Percentiles rank a stretch among this genome's conserved stretches.
phyloP scores from a whole-genome alignment of 2,888 invertebrate species.

The Serrognathus titanus region DNA sequence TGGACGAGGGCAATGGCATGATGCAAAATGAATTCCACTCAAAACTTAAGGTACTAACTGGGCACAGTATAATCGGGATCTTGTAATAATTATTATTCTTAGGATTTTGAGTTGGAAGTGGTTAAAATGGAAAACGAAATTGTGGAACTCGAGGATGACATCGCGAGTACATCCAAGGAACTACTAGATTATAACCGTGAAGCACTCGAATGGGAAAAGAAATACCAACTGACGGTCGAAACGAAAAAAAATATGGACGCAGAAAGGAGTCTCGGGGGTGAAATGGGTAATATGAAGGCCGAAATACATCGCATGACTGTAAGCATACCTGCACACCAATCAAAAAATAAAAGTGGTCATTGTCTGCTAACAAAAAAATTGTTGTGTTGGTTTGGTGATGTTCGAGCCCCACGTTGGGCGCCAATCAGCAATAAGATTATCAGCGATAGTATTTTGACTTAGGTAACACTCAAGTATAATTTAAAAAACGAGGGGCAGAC shows the following conservation, averaged over 20 bases:
- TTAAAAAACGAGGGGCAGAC: too few relatives aligned
- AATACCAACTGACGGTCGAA: slow-evolving; percentile 70
- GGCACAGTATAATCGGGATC: too few relatives aligned
- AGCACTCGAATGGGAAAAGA: slow-evolving; percentile 77
- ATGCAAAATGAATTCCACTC: slow-evolving; percentile 53
- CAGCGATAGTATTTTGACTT: too few relatives aligned
- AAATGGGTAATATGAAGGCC: slow-evolving; percentile 70
- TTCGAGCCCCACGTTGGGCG: neutral
- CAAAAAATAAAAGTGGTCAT: neutral
- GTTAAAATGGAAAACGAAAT: slow-evolving; percentile 64
- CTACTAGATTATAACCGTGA: slow-evolving; percentile 63
- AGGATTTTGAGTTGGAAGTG: neutral
- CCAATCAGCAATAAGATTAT: too few relatives aligned
- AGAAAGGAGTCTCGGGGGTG: slow-evolving; percentile 64
- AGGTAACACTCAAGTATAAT: too few relatives aligned
- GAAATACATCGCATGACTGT: slow-evolving; percentile 86
- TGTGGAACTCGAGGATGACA: slow-evolving; percentile 62
- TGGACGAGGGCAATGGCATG: slow-evolving; percentile 56
- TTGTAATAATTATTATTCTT: neutral
- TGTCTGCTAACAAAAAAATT: neutral
- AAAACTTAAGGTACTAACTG: slow-evolving; percentile 52
- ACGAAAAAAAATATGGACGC: slow-evolving; percentile 64
- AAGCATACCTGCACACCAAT: slow-evolving; percentile 33
- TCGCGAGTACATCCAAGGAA: slow-evolving; percentile 61
- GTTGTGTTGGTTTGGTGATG: neutral